Conservation (phyloP, 2,888 invertebrate genomes). For the Cosmorhoe ocellata region DNA sequence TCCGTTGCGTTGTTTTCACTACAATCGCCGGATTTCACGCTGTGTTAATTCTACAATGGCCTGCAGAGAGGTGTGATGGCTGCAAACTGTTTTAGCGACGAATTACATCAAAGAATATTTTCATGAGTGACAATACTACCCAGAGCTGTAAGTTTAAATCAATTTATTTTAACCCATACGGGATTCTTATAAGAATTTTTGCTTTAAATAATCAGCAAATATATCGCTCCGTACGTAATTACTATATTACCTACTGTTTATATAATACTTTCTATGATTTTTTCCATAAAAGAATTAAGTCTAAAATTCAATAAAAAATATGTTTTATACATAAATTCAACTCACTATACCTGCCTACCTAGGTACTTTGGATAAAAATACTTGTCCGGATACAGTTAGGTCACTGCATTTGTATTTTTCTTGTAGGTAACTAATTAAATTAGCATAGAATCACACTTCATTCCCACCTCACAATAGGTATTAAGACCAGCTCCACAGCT, state of each 20-base stretch:
- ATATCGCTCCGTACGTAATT: too few relatives aligned
- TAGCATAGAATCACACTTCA: neutral
- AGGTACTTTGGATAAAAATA: too few relatives aligned
- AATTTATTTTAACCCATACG: neutral
- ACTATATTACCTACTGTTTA: too few relatives aligned
- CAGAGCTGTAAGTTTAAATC: constrained; percentile 20
- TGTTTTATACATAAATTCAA: too few relatives aligned
- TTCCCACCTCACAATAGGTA: too few relatives aligned
- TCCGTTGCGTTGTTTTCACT: constrained; percentile 19
- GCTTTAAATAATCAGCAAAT: too few relatives aligned
- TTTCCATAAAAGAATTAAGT: too few relatives aligned
- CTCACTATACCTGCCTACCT: too few relatives aligned
- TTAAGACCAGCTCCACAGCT: neutral
- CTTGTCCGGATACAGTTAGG: neutral
- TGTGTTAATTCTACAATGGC: constrained; percentile 7
- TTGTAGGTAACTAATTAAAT: constrained; percentile 21
- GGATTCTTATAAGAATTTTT: neutral
- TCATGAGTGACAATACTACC: constrained; percentile 21
- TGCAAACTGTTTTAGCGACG: constrained; percentile 1
- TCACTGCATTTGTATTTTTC: neutral
- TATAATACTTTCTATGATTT: too few relatives aligned
- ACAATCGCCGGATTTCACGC: constrained; percentile 17
- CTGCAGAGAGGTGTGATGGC: constrained; percentile 5
- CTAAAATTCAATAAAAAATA: too few relatives aligned
- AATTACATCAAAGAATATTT: constrained; percentile 13